Evolutionary conservation across 2,888 invertebrate genomes (phyloP).

Genomic region (Nemotelus nigrinus): DNA sequence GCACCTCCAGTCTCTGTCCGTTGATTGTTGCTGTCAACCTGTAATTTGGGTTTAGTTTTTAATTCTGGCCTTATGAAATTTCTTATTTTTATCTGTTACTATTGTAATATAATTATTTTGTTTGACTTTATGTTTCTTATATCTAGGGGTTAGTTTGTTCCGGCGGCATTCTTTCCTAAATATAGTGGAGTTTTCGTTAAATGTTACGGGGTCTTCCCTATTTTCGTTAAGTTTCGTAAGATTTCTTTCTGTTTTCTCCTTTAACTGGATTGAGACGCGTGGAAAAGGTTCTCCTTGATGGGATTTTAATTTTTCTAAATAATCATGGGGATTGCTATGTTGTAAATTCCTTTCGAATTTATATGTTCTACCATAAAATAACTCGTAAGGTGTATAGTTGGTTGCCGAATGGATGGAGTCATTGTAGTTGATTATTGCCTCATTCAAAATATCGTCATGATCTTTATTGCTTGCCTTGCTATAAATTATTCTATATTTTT

Average conservation of each 20-base stretch:
- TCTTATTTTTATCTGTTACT: not conserved
- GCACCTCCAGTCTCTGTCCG: constrained; percentile 6
- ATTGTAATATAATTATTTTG: constrained; percentile 22
- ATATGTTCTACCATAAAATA: constrained; percentile 24
- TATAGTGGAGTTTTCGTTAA: not conserved
- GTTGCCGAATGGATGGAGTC: constrained; percentile 29
- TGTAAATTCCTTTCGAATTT: constrained; percentile 26
- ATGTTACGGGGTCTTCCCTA: not conserved
- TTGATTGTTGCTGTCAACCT: not conserved
- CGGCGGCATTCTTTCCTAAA: constrained; percentile 31
- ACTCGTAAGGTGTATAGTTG: constrained; percentile 9
- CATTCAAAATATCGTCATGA: constrained; percentile 16
- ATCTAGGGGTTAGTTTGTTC: constrained; percentile 20
- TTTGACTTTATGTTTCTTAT: constrained; percentile 15
- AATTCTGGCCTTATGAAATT: constrained; percentile 26
- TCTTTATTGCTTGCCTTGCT: constrained; percentile 27
- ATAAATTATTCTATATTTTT: constrained; percentile 49
- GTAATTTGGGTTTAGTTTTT: constrained; percentile 30
- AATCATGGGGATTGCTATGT: constrained; percentile 32
- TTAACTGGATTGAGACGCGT: not conserved
- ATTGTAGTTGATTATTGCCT: constrained; percentile 20
- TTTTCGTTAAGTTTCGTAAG: not conserved
- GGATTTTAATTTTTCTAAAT: constrained; percentile 31
- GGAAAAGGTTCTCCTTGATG: constrained; percentile 29
- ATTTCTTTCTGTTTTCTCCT: not conserved